phyloP scores from a whole-genome alignment of 2,797 vertebrate species.

The Falco rusticolus region DNA sequence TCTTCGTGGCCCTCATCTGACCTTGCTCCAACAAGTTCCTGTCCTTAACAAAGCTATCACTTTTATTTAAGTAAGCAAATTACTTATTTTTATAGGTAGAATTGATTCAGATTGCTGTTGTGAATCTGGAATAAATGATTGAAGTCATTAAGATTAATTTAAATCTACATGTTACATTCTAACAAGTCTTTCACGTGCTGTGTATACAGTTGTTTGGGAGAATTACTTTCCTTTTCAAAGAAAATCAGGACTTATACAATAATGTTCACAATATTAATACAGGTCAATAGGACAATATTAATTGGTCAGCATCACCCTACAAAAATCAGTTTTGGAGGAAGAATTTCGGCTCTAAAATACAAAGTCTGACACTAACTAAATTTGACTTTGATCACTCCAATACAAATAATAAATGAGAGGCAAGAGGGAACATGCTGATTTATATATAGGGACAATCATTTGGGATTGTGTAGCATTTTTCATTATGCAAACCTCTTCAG shows the following conservation, averaged over 20 bases:
- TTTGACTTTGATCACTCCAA: neutral
- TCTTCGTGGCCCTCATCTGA: too few relatives aligned
- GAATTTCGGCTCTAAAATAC: neutral
- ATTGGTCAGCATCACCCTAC: neutral
- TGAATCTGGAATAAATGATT: neutral
- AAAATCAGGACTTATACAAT: neutral
- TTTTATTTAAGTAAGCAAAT: neutral
- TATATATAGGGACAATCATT: neutral
- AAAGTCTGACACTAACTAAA: neutral
- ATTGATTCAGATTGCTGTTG: neutral
- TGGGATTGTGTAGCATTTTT: neutral
- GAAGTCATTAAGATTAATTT: neutral
- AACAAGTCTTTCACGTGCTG: neutral
- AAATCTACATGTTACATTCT: neutral
- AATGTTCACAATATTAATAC: neutral
- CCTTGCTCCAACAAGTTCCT: too few relatives aligned
- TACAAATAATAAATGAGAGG: neutral
- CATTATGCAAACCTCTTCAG: neutral
- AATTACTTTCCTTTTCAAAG: neutral
- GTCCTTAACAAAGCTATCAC: neutral
- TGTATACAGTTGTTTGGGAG: neutral
- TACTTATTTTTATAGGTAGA: neutral
- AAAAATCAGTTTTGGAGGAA: neutral
- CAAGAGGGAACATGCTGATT: neutral
- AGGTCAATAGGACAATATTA: neutral